phyloP scores from a whole-genome alignment of 2,888 invertebrate genomes.

The Rhodophaea formosa region DNA sequence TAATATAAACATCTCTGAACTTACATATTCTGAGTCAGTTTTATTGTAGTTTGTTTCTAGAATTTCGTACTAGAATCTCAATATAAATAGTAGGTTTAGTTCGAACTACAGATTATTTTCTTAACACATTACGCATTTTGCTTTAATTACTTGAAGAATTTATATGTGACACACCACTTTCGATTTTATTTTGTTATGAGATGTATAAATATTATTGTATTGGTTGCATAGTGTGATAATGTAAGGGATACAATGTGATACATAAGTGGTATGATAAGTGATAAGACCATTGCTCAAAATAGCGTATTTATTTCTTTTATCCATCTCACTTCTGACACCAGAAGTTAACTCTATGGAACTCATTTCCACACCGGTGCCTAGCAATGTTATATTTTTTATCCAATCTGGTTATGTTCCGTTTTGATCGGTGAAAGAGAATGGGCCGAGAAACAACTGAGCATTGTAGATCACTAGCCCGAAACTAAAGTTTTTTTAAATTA shows the following conservation, averaged over 20 bases:
- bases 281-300: slow-evolving; percentile 34
- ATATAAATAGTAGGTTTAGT: not conserved
- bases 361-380: no score
- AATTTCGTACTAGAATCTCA: not conserved
- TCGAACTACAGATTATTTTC: not conserved
- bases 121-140: no score
- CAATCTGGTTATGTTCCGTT: no score
- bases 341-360: no score
- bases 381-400: no score
- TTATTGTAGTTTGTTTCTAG: not conserved
- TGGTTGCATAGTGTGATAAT: slow-evolving; percentile 30
- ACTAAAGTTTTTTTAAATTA: no score
- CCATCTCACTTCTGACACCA: no score
- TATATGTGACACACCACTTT: not conserved
- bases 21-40: not conserved
- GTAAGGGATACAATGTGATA: slow-evolving; percentile 52
- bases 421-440: no score
- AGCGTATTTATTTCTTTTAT: not conserved
- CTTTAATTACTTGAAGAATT: not conserved
- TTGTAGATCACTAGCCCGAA: no score
- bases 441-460: no score
- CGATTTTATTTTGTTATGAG: not conserved
- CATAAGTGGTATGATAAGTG: slow-evolving; percentile 30
- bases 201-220: slow-evolving; percentile 22
- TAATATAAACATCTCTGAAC: no score